phyloP scores from a whole-genome alignment of 2,113 vertebrate species.

The Galemys pyrenaicus region DNA sequence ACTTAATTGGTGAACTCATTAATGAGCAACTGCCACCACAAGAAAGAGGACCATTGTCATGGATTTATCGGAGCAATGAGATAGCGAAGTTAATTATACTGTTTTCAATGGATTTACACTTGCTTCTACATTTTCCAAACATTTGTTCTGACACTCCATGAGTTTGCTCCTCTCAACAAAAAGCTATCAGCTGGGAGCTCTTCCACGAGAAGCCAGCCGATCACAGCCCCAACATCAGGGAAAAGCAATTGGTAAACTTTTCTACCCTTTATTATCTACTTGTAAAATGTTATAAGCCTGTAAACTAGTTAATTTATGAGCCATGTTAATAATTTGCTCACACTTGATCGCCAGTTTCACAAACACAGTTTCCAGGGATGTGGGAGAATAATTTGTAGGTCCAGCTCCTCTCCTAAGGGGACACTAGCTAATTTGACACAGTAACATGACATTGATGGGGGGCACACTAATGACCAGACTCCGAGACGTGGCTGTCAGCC shows the following conservation, averaged over 20 bases:
- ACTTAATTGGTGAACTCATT: slow-evolving; percentile 86
- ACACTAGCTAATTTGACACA: slow-evolving; percentile 86
- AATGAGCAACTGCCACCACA: slow-evolving; percentile 83
- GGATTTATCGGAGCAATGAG: slow-evolving; percentile 82
- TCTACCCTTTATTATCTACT: slow-evolving; percentile 82
- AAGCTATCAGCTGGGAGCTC: slow-evolving; percentile 8
- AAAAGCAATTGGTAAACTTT: slow-evolving; percentile 72
- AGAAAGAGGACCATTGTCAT: slow-evolving; percentile 84
- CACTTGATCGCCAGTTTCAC: slow-evolving; percentile 81
- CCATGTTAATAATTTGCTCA: slow-evolving; percentile 85
- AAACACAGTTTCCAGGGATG: slow-evolving; percentile 82
- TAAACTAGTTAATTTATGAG: slow-evolving; percentile 87
- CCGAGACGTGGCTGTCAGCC: slow-evolving; percentile 84
- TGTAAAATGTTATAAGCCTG: slow-evolving; percentile 85
- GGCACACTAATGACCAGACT: slow-evolving; percentile 82
- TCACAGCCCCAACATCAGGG: slow-evolving; percentile 56
- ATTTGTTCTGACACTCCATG: slow-evolving; percentile 57
- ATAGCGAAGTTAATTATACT: slow-evolving; percentile 85
- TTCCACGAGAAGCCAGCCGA: not conserved
- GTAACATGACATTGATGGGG: slow-evolving; percentile 82
- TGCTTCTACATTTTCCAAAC: slow-evolving; percentile 78
- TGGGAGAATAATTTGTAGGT: slow-evolving; percentile 85
- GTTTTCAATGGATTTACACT: slow-evolving; percentile 83
- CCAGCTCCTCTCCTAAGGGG: slow-evolving; percentile 80
- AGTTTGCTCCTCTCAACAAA: not conserved